Evolutionary conservation across 2,113 vertebrate species (phyloP), one percentile per base, ranked within the genome.

Genomic region (Takifugu bimaculatus): DNA sequence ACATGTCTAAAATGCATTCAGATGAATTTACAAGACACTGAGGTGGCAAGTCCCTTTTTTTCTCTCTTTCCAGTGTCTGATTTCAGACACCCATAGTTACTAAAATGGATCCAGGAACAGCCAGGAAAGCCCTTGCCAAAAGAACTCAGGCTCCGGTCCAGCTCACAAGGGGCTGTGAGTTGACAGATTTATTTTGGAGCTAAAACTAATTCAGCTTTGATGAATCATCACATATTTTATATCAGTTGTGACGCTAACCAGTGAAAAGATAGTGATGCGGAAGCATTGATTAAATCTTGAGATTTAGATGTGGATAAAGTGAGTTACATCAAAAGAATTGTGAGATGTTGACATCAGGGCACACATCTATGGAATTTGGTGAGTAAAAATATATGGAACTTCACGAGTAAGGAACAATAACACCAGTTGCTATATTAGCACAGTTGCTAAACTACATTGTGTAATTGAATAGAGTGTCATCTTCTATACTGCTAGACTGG

Each of bases 161-260:
- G 44, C 29, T 55, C 44, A 42, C 50, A 50, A 29, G 32, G 29
- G 63, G 26, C 13, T 14, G n/a, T 26, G 14, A 42, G 35, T 52
- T 26, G 7, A 52, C 27, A 15, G 35, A 43, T 66, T 11, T 53
- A 66, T 47, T 59, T 55, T 52, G 7, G 35, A 26, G 12, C 6
- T 43, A 26, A 53, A 44, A 3, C 26, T 45, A 45, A 51, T 44
- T 66, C 43, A 52, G 13, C 49, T 4, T 26, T 47, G 39, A 44
- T 0, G 14, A 53, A 44, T 43, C 3, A 45, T 50, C 14, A 32
- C 1, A 6, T 53, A 1, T n/a, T 39, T 50, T 3, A 35, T 45
- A 66, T 51, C n/a, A 58, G 5, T 9, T 53, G 2, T 27, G 13
- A 48, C 14, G 44, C 45, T 1, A 66, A 26, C 26, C 32, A 5